Evolutionary conservation across 2,888 invertebrate species (phyloP).

Genomic region (Hydriomena furcata): DNA sequence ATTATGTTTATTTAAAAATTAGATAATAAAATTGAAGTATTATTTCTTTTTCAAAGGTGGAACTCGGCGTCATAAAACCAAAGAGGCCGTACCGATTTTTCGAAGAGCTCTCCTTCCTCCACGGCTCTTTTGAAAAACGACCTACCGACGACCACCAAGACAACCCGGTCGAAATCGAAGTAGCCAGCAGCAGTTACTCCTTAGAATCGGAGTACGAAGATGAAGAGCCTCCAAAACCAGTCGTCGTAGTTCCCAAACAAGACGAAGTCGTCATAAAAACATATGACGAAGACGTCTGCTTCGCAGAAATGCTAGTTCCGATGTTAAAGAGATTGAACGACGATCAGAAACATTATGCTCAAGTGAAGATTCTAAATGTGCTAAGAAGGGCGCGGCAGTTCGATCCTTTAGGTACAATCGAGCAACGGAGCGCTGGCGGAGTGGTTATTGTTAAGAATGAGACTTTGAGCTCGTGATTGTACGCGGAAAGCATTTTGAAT

Average conservation of each 20-base stretch:
- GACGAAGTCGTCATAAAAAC: constrained; percentile 5
- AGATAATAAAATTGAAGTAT: no score
- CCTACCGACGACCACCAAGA: not conserved
- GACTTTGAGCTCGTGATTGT: no score
- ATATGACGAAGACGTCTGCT: constrained; percentile 25
- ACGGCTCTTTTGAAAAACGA: constrained; percentile 9
- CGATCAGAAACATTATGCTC: constrained; percentile 27
- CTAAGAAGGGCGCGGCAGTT: constrained; percentile 14
- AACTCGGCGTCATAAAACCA: constrained; percentile 7
- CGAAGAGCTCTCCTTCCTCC: constrained; percentile 13
- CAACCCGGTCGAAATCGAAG: constrained; percentile 10
- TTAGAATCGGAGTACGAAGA: constrained; percentile 15
- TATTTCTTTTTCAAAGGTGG: no score
- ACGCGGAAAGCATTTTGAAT: no score
- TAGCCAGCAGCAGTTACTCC: constrained; percentile 11
- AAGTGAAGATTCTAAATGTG: constrained; percentile 22
- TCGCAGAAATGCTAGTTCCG: constrained; percentile 27
- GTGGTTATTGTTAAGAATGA: constrained; percentile 16
- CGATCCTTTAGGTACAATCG: constrained; percentile 8
- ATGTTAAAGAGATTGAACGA: constrained; percentile 27
- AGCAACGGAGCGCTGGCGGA: not conserved
- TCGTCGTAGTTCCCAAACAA: not conserved
- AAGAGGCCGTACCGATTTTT: constrained; percentile 17
- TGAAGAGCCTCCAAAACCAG: not conserved
- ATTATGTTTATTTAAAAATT: no score